Evolutionary conservation across 35 echinoderm and acorn worm species (phyloP), one percentile per base, ranked within the genome.

Genomic region (Diadema setosum): DNA sequence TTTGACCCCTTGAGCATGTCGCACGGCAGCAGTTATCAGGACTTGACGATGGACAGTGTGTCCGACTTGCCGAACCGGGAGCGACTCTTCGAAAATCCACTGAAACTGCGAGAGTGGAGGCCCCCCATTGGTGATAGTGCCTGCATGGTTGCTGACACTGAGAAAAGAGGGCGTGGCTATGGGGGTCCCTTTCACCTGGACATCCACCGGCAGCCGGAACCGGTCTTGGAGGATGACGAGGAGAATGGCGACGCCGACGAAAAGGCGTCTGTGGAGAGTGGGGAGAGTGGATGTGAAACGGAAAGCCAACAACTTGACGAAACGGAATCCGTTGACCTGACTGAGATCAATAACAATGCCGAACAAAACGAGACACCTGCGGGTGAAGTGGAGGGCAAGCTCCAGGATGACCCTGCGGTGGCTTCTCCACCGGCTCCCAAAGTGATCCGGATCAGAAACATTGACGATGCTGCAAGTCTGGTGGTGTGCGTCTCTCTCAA

Each of bases 81-180:
- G 7, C 50, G 31, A 29, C 73, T 98, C 46, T 92, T 98, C 87
- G 70, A 91, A 43, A 94, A 82, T 78, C 96, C 96, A 15, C 41
- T 83, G 5, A 85, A 86, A 57, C 57, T 90, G 8, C 80, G 92
- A 1, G 82, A 32, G 20, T 98, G 96, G 96, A 63, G 81, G 33
- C 84, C 96, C 0, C 96, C 96, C 0, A 98, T 94, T 42, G 96
- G 96, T 0, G 92, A 98, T 50, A 81, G 94, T 81, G 63, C 67
- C 12, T 98, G 96, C 55, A 76, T 94, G n/a, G 82, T 98, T 8
- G 87, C 93, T 0, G 93, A 91, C 30, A 84, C 37, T 43, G 86
- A 26, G 11, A 83, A 83, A 44, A 65, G 30, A 23, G 65, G 80
- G 33, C 34, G 14, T 32, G 65, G 26, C 42, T 90, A 85, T 39